Conservation (phyloP, 2,113 vertebrate species). For the Chiloscyllium plagiosum region DNA sequence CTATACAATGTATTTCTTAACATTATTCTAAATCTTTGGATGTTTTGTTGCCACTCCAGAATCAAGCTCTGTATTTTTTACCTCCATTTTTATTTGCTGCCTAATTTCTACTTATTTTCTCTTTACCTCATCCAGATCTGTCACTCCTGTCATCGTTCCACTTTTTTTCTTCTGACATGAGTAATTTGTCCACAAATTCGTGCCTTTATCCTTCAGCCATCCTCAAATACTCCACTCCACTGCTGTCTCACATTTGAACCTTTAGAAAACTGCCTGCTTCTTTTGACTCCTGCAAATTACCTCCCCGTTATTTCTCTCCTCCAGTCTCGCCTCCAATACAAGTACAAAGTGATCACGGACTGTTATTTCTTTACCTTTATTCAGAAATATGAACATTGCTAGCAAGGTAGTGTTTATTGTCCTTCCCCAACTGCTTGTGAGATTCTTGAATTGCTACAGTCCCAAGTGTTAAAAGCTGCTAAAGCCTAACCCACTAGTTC, state of each 20-base stretch:
- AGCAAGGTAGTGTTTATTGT: background rate
- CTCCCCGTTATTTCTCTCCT: background rate
- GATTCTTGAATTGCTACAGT: background rate
- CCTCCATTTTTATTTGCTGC: background rate
- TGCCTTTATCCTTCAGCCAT: background rate
- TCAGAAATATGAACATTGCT: background rate
- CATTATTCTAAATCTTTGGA: background rate
- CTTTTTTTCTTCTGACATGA: background rate
- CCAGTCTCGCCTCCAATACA: background rate
- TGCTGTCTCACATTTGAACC: background rate
- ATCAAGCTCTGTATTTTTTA: background rate
- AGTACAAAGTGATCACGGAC: background rate
- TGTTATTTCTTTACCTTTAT: background rate
- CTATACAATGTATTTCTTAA: background rate
- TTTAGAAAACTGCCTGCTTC: background rate
- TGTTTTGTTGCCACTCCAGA: background rate
- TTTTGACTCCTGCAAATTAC: background rate
- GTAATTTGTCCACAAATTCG: background rate
- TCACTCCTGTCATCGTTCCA: background rate
- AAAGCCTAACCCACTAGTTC: no score
- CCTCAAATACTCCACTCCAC: background rate
- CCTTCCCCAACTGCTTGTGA: background rate
- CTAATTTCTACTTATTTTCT: background rate
- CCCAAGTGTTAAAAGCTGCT: no score
- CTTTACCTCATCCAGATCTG: background rate